These are phyloP conservation scores for Zaprionus lachaisei DNA, from an alignment of 1,140 invertebrate genomes.

Conservation along the genomic window DNA sequence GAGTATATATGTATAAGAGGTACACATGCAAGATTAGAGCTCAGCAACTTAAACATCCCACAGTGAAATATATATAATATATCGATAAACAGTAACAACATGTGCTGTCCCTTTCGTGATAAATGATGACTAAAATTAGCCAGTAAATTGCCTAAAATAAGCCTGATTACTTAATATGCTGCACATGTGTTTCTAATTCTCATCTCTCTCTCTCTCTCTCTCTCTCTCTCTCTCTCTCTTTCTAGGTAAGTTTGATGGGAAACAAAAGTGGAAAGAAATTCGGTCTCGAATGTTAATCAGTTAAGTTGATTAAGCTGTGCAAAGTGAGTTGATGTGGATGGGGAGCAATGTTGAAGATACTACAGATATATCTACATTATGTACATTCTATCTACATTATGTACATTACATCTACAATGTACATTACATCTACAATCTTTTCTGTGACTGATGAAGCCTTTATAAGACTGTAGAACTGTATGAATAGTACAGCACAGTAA, in stretches of 20 bases:
- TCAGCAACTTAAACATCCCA: too few relatives aligned
- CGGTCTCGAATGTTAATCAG: background rate
- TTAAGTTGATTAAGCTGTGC: background rate
- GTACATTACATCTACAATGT: too few relatives aligned
- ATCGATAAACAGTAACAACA: background rate
- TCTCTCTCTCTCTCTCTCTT: slow-evolving; percentile 30
- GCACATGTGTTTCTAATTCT: slow-evolving; percentile 9
- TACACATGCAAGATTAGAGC: too few relatives aligned
- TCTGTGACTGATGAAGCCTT: too few relatives aligned
- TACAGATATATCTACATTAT: too few relatives aligned
- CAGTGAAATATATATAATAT: background rate
- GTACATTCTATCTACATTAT: background rate
- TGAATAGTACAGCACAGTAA: too few relatives aligned
- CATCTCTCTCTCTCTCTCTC: slow-evolving; percentile 16
- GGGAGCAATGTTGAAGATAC: background rate
- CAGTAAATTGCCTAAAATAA: slow-evolving; percentile 1
- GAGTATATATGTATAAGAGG: too few relatives aligned
- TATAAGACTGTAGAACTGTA: too few relatives aligned
- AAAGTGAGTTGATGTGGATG: background rate
- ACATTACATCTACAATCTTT: too few relatives aligned
- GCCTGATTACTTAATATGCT: background rate
- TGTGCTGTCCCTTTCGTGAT: background rate
- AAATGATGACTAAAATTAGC: background rate
- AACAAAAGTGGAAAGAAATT: background rate
- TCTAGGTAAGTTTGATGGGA: slow-evolving; percentile 56